A percentile compares a stretch with the other conserved stretches of the same genome.
These are phyloP conservation scores for Lochmaea capreae DNA, from an alignment of 2,888 invertebrate species.

Conservation along the genomic window DNA sequence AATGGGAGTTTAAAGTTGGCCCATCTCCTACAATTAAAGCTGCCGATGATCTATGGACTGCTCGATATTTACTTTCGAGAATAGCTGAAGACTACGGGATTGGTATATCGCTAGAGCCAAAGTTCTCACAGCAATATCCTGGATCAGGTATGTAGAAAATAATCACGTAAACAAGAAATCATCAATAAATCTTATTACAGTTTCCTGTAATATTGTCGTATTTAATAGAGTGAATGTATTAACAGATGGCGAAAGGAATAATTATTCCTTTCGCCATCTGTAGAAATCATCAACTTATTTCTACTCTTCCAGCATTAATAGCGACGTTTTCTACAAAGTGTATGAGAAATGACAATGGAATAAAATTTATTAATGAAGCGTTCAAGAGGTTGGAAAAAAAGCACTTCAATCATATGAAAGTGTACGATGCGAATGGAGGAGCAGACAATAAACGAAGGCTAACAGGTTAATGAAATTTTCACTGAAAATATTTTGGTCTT, in stretches of 20 bases:
- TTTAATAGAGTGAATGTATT: too few relatives aligned
- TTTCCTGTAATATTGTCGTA: too few relatives aligned
- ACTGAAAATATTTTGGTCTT: too few relatives aligned
- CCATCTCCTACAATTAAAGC: slow-evolving; percentile 72
- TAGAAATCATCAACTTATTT: too few relatives aligned
- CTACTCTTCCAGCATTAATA: slow-evolving; percentile 70
- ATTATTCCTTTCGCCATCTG: too few relatives aligned
- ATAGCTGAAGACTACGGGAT: slow-evolving; percentile 74
- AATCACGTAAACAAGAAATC: neutral
- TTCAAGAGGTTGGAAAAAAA: slow-evolving; percentile 91
- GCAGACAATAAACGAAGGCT: slow-evolving; percentile 94
- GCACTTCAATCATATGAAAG: slow-evolving; percentile 91
- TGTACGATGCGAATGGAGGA: slow-evolving; percentile 94
- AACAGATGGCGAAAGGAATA: too few relatives aligned
- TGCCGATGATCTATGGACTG: slow-evolving; percentile 73
- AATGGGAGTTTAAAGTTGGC: slow-evolving; percentile 78
- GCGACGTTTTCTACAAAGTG: slow-evolving; percentile 89
- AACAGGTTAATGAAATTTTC: slow-evolving; percentile 71
- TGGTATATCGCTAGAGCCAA: slow-evolving; percentile 70
- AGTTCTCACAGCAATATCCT: slow-evolving; percentile 67
- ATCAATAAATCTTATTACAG: too few relatives aligned
- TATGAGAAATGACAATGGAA: slow-evolving; percentile 81
- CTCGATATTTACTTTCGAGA: slow-evolving; percentile 70
- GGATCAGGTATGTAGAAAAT: slow-evolving; percentile 69
- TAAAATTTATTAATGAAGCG: slow-evolving; percentile 81